Evolutionary conservation across 2,797 vertebrate genomes (phyloP), one percentile per base, ranked within the genome.

Genomic region (Sphenodon punctatus): DNA sequence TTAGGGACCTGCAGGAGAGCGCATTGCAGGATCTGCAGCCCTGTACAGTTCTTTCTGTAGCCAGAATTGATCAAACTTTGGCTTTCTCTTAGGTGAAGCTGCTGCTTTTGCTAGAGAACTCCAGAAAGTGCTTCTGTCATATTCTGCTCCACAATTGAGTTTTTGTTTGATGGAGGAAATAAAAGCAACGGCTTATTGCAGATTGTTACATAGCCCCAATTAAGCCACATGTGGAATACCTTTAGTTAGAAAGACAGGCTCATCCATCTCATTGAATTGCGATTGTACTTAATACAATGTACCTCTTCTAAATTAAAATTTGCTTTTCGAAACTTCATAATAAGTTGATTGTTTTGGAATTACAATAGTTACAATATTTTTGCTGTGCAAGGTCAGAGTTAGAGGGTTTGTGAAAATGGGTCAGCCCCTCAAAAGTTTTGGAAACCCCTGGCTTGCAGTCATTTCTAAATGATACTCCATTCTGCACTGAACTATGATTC

Each of bases 81-180:
- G 45, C 59, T 65, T 34, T 71, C 85, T 66, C n/a, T 63, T 5
- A 16, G 66, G 20, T 27, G 76, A 36, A 71, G 22, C 5, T 19
- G 4, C 1, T 0, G 4, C 23, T 45, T 20, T 34, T 51, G 66
- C 13, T 34, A 46, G 32, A 56, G 25, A 23, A 6, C 25, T 3
- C 1, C 32, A 81, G 56, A 34, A 75, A 75, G 34, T 85, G 79
- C n/a, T 53, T 0, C 0, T 19, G 5, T 63, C 3, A 16, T 66
- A 80, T 88, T 76, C 63, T 67, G 17, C 14, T 78, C 70, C 34
- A 67, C 80, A 80, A 23, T 71, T 55, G 42, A 1, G 49, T 67
- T 82, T 82, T 39, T 5, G 7, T 78, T 76, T 39, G 27, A 34
- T 8, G 59, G 53, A 66, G 60, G 19, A 90, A 71, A 63, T 42